Evolutionary conservation across 2,888 invertebrate genomes (phyloP), one percentile per base, ranked within the genome.

Genomic region (Eudemis profundana): DNA sequence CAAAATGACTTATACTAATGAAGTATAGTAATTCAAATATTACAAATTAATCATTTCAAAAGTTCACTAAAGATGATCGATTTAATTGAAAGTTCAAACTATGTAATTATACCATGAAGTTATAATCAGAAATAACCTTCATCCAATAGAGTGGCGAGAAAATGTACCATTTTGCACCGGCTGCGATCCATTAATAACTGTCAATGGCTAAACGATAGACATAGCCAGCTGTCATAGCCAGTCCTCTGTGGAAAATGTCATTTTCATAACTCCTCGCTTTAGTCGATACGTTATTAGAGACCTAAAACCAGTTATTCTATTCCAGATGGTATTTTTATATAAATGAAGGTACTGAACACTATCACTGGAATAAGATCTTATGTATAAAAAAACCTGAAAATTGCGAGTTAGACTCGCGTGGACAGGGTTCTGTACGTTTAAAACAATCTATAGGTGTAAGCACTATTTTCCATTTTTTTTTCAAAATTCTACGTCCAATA

Each of bases 131-230:
- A 47, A 10, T 46, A 29, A 46, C 47, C 47, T 27, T 47, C 46
- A 38, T 19, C 50, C 29, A 42, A 36, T 33, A n/a, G 15, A 40
- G 14, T 38, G 14, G 8, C 19, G 46, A 46, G 62, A 29, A 56
- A 56, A 62, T 49, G 29, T 63, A 49, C 19, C 54, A 38, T 19
- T 62, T 46, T 47, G 14, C 46, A 14, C 23, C 54, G 17, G 38
- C 47, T 12, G 53, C 46, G 40, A 40, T 49, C 21, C 56, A 63
- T 63, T 63, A 56, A 40, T 63, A 49, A 63, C 38, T 56, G 62
- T 56, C 62, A 27, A 63, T 63, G 56, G 38, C 54, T 46, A 21
- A 56, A 40, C 54, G 54, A 62, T 40, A 49, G 62, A 54, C 56
- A 40, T 40, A 49, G 14, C 38, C 56, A 47, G 62, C 49, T 63